Evolutionary conservation across 1,140 invertebrate genomes (phyloP), one percentile per base, ranked within the genome.

Genomic region (Drosophila takahashii): DNA sequence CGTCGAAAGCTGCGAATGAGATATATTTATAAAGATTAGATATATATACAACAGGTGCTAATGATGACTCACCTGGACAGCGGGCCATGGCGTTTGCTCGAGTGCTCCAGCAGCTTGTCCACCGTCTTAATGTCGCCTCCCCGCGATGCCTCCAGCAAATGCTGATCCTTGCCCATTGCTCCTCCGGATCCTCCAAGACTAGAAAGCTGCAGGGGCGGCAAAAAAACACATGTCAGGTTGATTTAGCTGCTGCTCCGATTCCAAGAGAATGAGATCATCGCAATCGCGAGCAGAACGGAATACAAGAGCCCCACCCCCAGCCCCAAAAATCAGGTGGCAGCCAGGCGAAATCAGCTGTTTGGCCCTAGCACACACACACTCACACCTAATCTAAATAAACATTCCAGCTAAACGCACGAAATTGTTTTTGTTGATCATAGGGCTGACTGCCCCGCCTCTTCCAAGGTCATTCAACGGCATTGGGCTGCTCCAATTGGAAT

Each of bases 81-180:
- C 92, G 97, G 97, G 93, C 97, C 97, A 95, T 96, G 96, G 94
- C 96, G 96, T 94, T 97, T 97, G 78, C 96, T 95, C 93, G 96
- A 95, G 92, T 96, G 95, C 86, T 94, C 95, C 77, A 99, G 93
- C 92, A 98, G 96, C 94, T 98, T 98, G 93, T 98, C 97, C 48
- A 98, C 97, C 70, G 96, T 95, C 72, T 94, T 93, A 80, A 96
- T 94, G 93, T 98, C 97, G 85, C 98, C 98, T 93, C 95, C 97
- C 83, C 98, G 95, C 79, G 97, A 97, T 80, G 97, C 98, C 92
- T 98, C 97, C 92, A 99, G 95, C 93, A 99, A 94, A 93, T 99
- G 98, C 93, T 98, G 97, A 93, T 98, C 97, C 78, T 90, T 91
- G 90, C 97, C 97, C 97, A 99, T 97, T 58, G 47, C 45, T 58